phyloP scores from a whole-genome alignment of 2,888 invertebrate species.

The Liposcelis brunnea region DNA sequence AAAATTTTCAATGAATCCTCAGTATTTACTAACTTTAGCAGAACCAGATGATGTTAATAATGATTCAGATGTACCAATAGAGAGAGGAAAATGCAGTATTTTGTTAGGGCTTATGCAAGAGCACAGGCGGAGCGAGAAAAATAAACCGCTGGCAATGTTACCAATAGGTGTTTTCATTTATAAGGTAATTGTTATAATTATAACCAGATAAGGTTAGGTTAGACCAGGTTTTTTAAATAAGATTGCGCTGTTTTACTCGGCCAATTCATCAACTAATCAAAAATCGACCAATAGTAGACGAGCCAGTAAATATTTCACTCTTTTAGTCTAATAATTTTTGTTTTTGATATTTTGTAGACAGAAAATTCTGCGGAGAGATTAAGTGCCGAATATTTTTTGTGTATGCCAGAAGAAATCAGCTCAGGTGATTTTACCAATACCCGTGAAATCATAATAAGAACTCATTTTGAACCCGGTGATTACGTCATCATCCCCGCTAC shows the following conservation, averaged over 20 bases:
- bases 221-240: too few species aligned
- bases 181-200: slow-evolving; percentile 24
- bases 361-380: slow-evolving; percentile 22
- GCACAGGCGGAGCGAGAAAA: slow-evolving; percentile 22
- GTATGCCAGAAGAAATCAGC: slow-evolving; percentile 26
- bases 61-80: too few species aligned
- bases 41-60: slow-evolving; percentile 21
- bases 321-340: too few species aligned
- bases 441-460: slow-evolving; percentile 28
- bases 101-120: slow-evolving; percentile 30
- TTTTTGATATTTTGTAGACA: slow-evolving; percentile 16
- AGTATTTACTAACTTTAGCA: slow-evolving; percentile 26
- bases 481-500: slow-evolving; percentile 32
- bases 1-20: slow-evolving; percentile 30
- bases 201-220: too few species aligned
- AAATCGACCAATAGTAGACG: too few species aligned
- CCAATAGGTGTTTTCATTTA: slow-evolving; percentile 32
- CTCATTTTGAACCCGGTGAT: slow-evolving; percentile 27
- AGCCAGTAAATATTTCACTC: too few species aligned
- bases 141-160: slow-evolving; percentile 20
- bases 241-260: too few species aligned
- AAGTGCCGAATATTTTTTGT: slow-evolving; percentile 25
- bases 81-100: slow-evolving; percentile 18
- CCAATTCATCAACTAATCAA: too few species aligned
- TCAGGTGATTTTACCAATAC: slow-evolving; percentile 30